phyloP scores from a whole-genome alignment of 35 echinoderm and acorn worm species.

The Eucidaris tribuloides region DNA sequence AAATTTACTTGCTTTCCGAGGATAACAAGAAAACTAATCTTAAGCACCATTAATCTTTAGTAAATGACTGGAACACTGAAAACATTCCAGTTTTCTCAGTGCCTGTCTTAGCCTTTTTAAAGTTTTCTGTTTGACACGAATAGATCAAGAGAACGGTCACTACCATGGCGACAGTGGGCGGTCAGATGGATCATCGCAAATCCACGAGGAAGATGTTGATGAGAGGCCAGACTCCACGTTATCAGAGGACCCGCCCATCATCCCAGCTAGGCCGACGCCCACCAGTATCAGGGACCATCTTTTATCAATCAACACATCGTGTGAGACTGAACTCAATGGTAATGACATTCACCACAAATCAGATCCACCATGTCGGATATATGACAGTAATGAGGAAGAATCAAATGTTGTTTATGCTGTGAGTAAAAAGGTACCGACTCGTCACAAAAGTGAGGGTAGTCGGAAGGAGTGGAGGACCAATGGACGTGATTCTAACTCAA shows the following conservation, averaged over 20 bases:
- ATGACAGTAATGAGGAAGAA: constrained; percentile 14
- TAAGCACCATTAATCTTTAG: too few species aligned
- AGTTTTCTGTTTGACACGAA: too few species aligned
- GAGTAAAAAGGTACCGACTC: background rate
- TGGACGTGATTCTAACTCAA: background rate
- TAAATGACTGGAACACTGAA: too few species aligned
- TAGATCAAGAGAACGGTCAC: constrained; percentile 27
- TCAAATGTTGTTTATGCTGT: background rate
- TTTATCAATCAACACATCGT: background rate
- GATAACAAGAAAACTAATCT: too few species aligned
- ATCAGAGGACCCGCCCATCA: constrained; percentile 38
- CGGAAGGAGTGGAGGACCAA: constrained; percentile 22
- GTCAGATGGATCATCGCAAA: background rate
- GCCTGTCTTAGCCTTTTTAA: too few species aligned
- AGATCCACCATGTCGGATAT: background rate
- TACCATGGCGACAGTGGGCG: constrained; percentile 7
- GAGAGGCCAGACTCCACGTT: constrained; percentile 22
- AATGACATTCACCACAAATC: constrained; percentile 16
- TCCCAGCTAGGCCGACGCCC: constrained; percentile 47
- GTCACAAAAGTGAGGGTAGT: background rate
- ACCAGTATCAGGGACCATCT: constrained; percentile 54
- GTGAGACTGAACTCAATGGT: constrained; percentile 26
- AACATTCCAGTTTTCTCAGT: too few species aligned
- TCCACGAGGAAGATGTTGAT: constrained; percentile 7
- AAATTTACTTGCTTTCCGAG: too few species aligned